phyloP scores from a whole-genome alignment of 2,113 vertebrate genomes.

The Asarcornis scutulata region DNA sequence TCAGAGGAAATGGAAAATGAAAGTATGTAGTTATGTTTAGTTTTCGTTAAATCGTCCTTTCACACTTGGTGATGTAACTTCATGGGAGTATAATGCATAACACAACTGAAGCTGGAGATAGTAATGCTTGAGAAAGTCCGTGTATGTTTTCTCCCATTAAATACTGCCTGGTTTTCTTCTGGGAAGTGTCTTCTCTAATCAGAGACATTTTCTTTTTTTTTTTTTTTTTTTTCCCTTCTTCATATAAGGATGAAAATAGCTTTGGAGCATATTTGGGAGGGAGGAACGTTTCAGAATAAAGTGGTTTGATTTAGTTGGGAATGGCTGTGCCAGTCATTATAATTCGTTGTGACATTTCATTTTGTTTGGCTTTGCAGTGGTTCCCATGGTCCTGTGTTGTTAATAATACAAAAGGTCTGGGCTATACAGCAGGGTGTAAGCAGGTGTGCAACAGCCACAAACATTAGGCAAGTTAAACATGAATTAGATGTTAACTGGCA shows the following conservation, averaged over 20 bases:
- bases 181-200: background rate
- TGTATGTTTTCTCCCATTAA: background rate
- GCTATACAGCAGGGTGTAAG: background rate
- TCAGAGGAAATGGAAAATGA: conserved; percentile 38
- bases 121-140: background rate
- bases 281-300: background rate
- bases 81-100: background rate
- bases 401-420: conserved; percentile 65
- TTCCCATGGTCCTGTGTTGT: background rate
- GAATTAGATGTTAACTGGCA: conserved; percentile 40
- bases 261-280: background rate
- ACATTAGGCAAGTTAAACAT: conserved; percentile 16
- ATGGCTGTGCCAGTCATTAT: background rate
- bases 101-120: background rate
- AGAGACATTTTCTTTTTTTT: background rate
- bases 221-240: background rate
- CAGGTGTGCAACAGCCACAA: conserved; percentile 37
- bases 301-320: background rate
- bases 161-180: background rate
- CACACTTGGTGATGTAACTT: conserved; percentile 10
- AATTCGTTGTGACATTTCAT: conserved; percentile 61
- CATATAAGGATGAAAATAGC: background rate
- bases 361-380: conserved; percentile 43
- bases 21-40: background rate
- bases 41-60: conserved; percentile 37